Evolutionary conservation across 2,113 vertebrate genomes (phyloP).

Genomic region (Calyptomena viridis): DNA sequence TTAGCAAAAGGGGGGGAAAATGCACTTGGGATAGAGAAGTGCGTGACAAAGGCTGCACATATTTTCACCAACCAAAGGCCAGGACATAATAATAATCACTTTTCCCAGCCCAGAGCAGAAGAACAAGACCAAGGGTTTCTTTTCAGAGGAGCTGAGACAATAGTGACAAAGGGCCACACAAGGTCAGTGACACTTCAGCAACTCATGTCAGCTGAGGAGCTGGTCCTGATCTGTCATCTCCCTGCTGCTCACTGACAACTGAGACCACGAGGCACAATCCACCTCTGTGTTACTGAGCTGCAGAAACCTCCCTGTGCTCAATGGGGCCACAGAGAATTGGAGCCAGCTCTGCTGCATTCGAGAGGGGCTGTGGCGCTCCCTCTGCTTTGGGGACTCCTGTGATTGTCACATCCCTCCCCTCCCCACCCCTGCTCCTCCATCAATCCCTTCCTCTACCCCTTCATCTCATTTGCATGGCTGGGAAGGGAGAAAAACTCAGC

Average conservation of each 20-base stretch:
- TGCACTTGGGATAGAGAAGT: not conserved
- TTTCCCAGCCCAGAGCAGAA: not conserved
- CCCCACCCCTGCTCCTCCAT: not conserved
- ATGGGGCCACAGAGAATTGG: not conserved
- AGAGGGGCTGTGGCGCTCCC: not conserved
- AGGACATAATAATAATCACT: constrained; percentile 15
- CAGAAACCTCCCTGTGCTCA: not conserved
- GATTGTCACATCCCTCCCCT: not conserved
- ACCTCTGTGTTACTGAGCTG: not conserved
- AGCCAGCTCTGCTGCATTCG: not conserved
- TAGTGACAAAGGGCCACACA: constrained; percentile 40
- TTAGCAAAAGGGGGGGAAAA: not conserved
- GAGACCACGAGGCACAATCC: constrained; percentile 5
- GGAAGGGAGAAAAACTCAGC: not conserved
- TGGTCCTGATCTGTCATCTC: constrained; percentile 22
- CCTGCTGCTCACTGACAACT: constrained; percentile 4
- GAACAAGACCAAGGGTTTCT: constrained; percentile 11
- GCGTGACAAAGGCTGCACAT: not conserved
- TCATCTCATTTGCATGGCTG: not conserved
- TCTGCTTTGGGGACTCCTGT: not conserved
- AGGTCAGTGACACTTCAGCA: constrained; percentile 18
- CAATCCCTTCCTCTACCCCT: not conserved
- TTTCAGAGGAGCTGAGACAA: constrained; percentile 31
- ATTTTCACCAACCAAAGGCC: constrained; percentile 18
- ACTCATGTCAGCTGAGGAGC: constrained; percentile 8